Percentiles rank a stretch among this genome's conserved stretches.
phyloP scores from a whole-genome alignment of 2,113 vertebrate species.

The Dipodomys ordii region DNA sequence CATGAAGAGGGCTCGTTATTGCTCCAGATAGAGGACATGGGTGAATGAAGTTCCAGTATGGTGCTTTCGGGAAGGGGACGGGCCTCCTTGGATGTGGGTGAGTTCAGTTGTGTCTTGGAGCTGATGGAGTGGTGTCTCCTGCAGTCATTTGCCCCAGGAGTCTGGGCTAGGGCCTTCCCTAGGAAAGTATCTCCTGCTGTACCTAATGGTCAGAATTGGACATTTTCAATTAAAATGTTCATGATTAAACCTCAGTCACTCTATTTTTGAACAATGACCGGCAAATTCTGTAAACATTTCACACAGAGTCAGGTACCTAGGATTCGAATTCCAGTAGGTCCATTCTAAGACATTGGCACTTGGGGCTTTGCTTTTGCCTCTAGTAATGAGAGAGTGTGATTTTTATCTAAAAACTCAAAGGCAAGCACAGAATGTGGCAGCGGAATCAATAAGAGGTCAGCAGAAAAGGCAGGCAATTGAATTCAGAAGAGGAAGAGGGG shows the following conservation, averaged over 20 bases:
- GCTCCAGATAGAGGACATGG: not conserved
- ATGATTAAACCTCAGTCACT: not conserved
- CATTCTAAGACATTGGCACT: not conserved
- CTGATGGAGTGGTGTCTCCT: not conserved
- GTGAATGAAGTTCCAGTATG: not conserved
- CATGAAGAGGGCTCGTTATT: not conserved
- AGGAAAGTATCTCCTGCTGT: not conserved
- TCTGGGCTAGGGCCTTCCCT: too few relatives aligned
- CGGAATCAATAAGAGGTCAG: not conserved
- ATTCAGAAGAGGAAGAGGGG: not conserved
- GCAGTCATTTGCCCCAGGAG: too few relatives aligned
- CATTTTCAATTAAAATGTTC: not conserved
- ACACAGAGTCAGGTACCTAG: not conserved
- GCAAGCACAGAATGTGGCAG: not conserved
- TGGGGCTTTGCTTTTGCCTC: constrained; percentile 31
- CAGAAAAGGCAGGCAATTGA: not conserved
- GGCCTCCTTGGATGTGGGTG: not conserved
- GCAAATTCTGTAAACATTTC: not conserved
- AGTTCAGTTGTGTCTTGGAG: not conserved
- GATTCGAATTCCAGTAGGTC: not conserved
- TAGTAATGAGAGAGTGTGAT: not conserved
- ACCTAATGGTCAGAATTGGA: not conserved
- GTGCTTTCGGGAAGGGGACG: not conserved
- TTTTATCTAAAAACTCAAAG: not conserved
- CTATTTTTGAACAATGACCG: not conserved